phyloP scores from a whole-genome alignment of 2,113 vertebrate genomes.

The Tapirus terrestris region DNA sequence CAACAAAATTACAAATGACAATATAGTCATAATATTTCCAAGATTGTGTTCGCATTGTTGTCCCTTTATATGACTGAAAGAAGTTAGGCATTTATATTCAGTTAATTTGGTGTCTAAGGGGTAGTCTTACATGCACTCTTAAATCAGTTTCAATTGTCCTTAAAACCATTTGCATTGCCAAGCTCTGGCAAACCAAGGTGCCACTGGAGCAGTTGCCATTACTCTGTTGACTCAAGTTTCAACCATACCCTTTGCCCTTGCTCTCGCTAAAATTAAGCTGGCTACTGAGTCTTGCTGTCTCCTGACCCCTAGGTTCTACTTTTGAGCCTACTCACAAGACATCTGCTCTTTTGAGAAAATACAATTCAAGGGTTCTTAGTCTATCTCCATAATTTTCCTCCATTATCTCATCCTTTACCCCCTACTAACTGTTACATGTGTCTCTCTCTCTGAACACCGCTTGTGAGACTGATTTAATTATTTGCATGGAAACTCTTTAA shows the following conservation, averaged over 20 bases:
- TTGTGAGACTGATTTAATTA: background rate
- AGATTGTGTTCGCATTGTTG: background rate
- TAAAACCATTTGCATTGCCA: background rate
- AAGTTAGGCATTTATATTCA: background rate
- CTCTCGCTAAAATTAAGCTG: background rate
- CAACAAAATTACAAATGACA: background rate
- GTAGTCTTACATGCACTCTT: background rate
- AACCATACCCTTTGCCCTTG: background rate
- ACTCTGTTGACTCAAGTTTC: background rate
- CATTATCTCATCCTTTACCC: background rate
- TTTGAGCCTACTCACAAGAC: background rate
- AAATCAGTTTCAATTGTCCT: background rate
- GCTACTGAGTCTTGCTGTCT: background rate
- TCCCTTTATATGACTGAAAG: background rate
- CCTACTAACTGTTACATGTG: accelerated
- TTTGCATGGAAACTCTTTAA: background rate
- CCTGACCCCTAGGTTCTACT: background rate
- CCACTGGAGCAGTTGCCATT: background rate
- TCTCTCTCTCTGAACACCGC: background rate
- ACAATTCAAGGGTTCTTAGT: background rate
- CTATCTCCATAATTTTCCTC: background rate
- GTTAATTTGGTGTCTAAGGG: background rate
- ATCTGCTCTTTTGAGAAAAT: background rate
- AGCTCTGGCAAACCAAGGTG: background rate
- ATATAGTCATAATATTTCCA: accelerated